A percentile compares a stretch with the other conserved stretches of the same genome.
Conservation (phyloP, 2,797 vertebrate genomes). For the Brachymystax lenok region DNA sequence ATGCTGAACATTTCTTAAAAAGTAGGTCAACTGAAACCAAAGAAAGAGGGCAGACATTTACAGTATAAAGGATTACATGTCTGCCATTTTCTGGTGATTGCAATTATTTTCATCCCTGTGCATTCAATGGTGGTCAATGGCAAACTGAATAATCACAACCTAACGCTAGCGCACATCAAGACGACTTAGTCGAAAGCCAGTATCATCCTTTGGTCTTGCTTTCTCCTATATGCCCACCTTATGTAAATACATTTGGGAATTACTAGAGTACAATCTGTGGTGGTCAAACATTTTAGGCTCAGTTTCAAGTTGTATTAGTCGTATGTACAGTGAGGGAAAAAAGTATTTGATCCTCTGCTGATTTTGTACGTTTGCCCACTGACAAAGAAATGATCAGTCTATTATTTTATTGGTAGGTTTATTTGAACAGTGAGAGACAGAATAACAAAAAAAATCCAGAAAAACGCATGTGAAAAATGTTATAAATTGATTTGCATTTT, state of each 20-base stretch:
- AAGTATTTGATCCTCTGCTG: too few species aligned
- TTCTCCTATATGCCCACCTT: neutral
- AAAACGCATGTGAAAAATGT: too few species aligned
- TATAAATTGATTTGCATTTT: too few species aligned
- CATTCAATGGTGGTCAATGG: neutral
- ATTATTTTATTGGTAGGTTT: too few species aligned
- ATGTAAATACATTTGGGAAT: conserved; percentile 5
- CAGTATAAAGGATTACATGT: too few species aligned
- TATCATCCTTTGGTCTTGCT: neutral
- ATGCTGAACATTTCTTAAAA: neutral
- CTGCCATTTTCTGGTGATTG: neutral
- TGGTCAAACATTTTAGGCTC: conserved; percentile 17
- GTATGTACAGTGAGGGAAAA: too few species aligned
- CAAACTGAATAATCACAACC: neutral
- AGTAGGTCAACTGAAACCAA: neutral
- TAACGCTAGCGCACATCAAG: neutral
- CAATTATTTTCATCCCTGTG: too few species aligned
- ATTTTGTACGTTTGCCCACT: too few species aligned
- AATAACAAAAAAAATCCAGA: too few species aligned
- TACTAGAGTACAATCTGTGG: neutral
- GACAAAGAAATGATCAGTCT: too few species aligned
- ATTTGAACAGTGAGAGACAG: too few species aligned
- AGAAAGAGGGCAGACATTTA: neutral
- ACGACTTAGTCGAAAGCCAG: neutral
- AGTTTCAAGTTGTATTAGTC: neutral